Evolutionary conservation across 92 coral and sea anemone genomes (phyloP).

Genomic region (Hydrozoanthus gracilis): DNA sequence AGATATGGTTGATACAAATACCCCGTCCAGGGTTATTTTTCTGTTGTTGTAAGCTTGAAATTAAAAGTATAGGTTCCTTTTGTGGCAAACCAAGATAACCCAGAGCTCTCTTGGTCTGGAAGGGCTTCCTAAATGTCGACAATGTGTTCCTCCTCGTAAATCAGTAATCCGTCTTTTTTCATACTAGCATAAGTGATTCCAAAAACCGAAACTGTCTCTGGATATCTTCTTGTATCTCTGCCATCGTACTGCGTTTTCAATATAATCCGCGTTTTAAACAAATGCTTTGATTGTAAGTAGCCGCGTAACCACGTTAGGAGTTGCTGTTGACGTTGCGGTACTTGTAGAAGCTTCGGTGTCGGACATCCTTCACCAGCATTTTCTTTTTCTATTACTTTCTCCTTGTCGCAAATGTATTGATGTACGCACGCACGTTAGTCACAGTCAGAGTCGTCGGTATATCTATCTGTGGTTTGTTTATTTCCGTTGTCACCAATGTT

Average conservation of each 20-base stretch:
- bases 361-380: background rate
- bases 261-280: background rate
- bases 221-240: background rate
- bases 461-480: too few relatives aligned
- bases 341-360: background rate
- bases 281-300: background rate
- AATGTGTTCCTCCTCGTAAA: slow-evolving; percentile 47
- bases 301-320: background rate
- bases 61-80: background rate
- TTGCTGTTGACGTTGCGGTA: background rate
- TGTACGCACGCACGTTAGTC: too few relatives aligned
- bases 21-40: too few relatives aligned
- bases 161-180: slow-evolving; percentile 55
- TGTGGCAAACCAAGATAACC: background rate
- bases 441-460: too few relatives aligned
- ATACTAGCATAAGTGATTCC: slow-evolving; percentile 28
- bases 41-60: too few relatives aligned
- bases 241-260: background rate
- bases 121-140: slow-evolving; percentile 51
- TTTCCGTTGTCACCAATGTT: too few relatives aligned
- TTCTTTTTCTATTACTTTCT: background rate
- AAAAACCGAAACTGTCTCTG: slow-evolving; percentile 54
- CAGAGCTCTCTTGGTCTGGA: slow-evolving; percentile 23
- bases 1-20: too few relatives aligned
- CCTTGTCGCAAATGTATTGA: background rate